Conservation (phyloP, 1,140 invertebrate genomes). For the Ceratina japonica region DNA sequence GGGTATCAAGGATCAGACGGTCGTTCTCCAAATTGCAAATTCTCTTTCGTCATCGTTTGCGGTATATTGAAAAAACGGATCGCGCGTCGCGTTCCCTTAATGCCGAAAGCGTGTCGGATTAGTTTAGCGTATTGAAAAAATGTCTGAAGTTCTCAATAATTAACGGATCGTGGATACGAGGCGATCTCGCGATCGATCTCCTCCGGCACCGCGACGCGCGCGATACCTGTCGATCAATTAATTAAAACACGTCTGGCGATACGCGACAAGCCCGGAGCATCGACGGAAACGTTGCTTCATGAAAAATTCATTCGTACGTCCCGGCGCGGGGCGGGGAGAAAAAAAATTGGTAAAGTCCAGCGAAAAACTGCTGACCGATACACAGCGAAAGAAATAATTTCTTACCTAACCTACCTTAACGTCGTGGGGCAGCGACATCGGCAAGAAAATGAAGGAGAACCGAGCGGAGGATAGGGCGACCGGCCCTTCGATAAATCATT, state of each 20-base stretch:
- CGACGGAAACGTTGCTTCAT: not conserved
- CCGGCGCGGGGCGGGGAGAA: not conserved
- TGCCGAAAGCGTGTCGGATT: not conserved
- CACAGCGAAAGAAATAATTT: slow-evolving; percentile 24
- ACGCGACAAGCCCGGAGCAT: not conserved
- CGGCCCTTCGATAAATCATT: slow-evolving; percentile 40
- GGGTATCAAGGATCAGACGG: too few species aligned
- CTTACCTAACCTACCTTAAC: slow-evolving; percentile 60
- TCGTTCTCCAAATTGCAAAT: too few species aligned
- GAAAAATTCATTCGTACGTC: slow-evolving; percentile 2
- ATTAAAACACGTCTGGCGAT: not conserved
- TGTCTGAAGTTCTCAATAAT: not conserved
- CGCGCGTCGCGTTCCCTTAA: not conserved
- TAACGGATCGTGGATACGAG: not conserved
- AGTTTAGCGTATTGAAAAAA: not conserved
- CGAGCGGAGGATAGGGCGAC: not conserved
- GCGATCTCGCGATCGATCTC: not conserved
- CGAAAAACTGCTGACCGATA: not conserved
- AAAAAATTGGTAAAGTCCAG: not conserved
- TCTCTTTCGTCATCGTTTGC: too few species aligned
- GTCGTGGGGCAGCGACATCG: slow-evolving; percentile 30
- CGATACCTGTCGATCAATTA: slow-evolving; percentile 35
- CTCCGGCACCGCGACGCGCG: not conserved
- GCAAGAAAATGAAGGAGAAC: slow-evolving; percentile 45
- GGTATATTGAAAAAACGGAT: too few species aligned